phyloP scores from a whole-genome alignment of 2,888 invertebrate genomes.

The Meteorus cinctellus region DNA sequence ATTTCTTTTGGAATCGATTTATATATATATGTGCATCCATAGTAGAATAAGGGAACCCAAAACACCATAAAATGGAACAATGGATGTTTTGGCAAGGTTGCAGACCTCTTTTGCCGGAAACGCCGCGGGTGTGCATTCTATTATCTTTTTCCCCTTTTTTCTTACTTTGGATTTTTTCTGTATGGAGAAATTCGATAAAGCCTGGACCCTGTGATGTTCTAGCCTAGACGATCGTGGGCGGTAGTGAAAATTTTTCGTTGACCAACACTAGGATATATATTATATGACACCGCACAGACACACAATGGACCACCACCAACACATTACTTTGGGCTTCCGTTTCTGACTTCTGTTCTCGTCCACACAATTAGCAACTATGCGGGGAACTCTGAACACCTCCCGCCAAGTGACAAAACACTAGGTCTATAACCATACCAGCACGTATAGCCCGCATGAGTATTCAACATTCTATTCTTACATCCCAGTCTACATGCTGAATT shows the following conservation, averaged over 20 bases:
- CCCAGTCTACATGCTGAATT: conserved; percentile 53
- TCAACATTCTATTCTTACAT: conserved; percentile 44
- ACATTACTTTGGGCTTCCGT: background rate
- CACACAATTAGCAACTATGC: conserved; percentile 68
- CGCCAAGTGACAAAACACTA: conserved; percentile 50
- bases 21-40: background rate
- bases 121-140: conserved; percentile 29
- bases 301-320: conserved; percentile 60
- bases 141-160: background rate
- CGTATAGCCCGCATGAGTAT: conserved; percentile 36
- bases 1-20: background rate
- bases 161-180: background rate
- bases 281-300: background rate
- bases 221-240: background rate
- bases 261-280: background rate
- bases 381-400: conserved; percentile 56
- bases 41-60: conserved; percentile 55
- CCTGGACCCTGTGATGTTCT: background rate
- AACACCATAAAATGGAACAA: conserved; percentile 68
- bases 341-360: conserved; percentile 18
- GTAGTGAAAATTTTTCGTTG: background rate
- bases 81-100: conserved; percentile 60
- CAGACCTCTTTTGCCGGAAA: conserved; percentile 18
- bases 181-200: background rate
- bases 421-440: background rate